These are phyloP conservation scores for Caenorhabditis sp. DNA, from an alignment of 2,888 invertebrate species.

Conservation along the genomic window DNA sequence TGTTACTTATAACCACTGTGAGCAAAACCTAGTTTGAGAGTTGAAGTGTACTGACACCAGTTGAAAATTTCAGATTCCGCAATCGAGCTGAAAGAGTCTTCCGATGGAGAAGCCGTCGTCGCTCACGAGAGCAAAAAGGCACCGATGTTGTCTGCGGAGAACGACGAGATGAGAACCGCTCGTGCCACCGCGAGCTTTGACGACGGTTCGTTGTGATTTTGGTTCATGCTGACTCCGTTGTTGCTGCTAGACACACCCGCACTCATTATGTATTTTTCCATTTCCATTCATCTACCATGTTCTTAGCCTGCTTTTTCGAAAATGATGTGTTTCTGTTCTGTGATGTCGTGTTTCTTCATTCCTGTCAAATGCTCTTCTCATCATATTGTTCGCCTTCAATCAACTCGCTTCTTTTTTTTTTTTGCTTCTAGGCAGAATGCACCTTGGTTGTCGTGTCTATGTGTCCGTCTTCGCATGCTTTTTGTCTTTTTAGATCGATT, in stretches of 20 bases:
- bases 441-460: constrained; percentile 28
- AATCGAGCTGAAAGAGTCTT: constrained; percentile 58
- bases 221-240: constrained; percentile 5
- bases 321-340: constrained; percentile 25
- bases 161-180: constrained; percentile 60
- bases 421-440: neutral
- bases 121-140: constrained; percentile 13
- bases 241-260: constrained; percentile 36
- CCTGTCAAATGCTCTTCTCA: constrained; percentile 19
- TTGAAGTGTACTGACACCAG: constrained; percentile 26
- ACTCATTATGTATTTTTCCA: constrained; percentile 8
- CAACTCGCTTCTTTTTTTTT: constrained; percentile 1
- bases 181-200: constrained; percentile 60
- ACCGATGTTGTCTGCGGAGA: constrained; percentile 40
- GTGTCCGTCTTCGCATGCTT: constrained; percentile 26
- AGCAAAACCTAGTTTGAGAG: neutral
- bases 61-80: constrained; percentile 56
- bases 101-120: constrained; percentile 46
- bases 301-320: constrained; percentile 42
- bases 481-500: constrained; percentile 14
- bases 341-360: constrained; percentile 29
- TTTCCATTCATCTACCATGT: constrained; percentile 26
- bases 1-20: neutral
- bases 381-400: constrained; percentile 25
- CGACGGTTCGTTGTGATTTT: constrained; percentile 64